Evolutionary conservation across 2,797 vertebrate species (phyloP).

Genomic region (Pseudochirops corinnae): DNA sequence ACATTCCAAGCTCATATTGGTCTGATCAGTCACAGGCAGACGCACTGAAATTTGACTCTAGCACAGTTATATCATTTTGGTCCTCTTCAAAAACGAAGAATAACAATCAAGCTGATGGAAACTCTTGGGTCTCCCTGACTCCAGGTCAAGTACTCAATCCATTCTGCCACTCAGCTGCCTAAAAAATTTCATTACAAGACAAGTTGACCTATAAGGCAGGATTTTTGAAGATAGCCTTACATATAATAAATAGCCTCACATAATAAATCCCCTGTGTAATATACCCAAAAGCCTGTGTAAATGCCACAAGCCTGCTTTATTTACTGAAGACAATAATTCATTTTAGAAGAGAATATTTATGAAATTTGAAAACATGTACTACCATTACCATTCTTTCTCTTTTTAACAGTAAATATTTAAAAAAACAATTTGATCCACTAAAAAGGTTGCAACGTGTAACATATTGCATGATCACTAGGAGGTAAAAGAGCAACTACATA

Average conservation of each 20-base stretch:
- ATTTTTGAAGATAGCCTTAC: not conserved
- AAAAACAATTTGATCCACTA: slow-evolving; percentile 52
- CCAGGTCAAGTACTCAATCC: too few species aligned
- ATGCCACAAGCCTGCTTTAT: slow-evolving; percentile 20
- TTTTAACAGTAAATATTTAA: slow-evolving; percentile 42
- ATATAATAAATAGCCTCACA: slow-evolving; percentile 30
- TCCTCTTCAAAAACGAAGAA: too few species aligned
- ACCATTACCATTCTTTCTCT: slow-evolving; percentile 24
- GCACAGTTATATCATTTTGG: too few species aligned
- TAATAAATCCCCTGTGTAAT: not conserved
- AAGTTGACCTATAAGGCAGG: slow-evolving; percentile 17
- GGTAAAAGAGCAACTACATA: slow-evolving; percentile 30
- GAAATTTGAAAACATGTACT: slow-evolving; percentile 14
- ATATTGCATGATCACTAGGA: slow-evolving; percentile 26
- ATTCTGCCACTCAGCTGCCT: not conserved
- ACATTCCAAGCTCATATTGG: too few species aligned
- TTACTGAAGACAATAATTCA: slow-evolving; percentile 33
- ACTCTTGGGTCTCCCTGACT: too few species aligned
- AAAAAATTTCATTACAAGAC: slow-evolving; percentile 24
- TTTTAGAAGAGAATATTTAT: slow-evolving; percentile 26
- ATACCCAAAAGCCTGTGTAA: not conserved
- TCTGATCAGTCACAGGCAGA: too few species aligned
- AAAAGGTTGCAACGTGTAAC: slow-evolving; percentile 42
- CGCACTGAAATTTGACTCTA: too few species aligned
- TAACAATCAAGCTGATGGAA: too few species aligned